phyloP scores from a whole-genome alignment of 2,888 invertebrate species.

The Hirtodrosophila trivittata region DNA sequence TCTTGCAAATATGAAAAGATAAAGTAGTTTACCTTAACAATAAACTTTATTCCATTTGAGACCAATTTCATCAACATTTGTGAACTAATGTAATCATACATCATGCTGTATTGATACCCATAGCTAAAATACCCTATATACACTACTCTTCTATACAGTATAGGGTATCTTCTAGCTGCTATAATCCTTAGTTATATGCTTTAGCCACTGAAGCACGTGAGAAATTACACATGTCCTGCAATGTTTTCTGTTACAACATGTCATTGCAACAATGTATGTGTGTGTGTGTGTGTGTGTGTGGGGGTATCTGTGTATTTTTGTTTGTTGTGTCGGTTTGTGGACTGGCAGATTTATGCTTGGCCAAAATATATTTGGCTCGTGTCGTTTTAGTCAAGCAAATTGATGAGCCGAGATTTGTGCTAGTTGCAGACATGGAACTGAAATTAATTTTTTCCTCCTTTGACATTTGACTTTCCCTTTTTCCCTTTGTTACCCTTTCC shows the following conservation, averaged over 20 bases:
- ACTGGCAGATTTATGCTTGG: conserved; percentile 56
- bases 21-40: too few relatives aligned
- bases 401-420: conserved; percentile 69
- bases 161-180: conserved; percentile 8
- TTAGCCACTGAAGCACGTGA: conserved; percentile 60
- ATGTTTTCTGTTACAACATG: conserved; percentile 46
- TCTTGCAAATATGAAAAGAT: too few relatives aligned
- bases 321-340: conserved; percentile 29
- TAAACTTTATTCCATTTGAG: too few relatives aligned
- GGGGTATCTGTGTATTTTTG: conserved; percentile 39
- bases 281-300: conserved; percentile 14
- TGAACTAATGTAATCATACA: too few relatives aligned
- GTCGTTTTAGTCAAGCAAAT: conserved; percentile 53
- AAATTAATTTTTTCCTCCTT: conserved; percentile 48
- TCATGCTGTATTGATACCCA: too few relatives aligned
- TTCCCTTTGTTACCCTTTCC: too few relatives aligned
- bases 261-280: conserved; percentile 23
- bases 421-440: conserved; percentile 42
- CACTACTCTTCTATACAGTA: background rate
- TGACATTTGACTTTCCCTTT: conserved; percentile 26
- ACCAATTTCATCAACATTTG: too few relatives aligned
- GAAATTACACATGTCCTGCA: conserved; percentile 75
- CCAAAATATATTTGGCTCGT: conserved; percentile 63
- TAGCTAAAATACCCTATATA: too few relatives aligned
- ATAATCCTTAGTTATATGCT: background rate